Conservation (phyloP, 2,888 invertebrate genomes). For the Coleophora flavipennella region DNA sequence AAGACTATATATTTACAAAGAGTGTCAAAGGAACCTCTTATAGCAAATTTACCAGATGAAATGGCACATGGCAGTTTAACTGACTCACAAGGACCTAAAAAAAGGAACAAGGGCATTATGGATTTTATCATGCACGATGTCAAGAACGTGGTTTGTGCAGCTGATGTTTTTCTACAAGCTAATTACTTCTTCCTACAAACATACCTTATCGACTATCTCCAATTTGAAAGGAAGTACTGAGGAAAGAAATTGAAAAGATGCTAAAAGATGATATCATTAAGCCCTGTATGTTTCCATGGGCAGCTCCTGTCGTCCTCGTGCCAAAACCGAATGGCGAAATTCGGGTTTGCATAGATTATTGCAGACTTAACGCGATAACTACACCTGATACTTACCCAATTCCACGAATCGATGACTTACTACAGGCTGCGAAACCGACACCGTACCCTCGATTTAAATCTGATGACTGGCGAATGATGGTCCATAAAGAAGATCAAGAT, state of each 20-base stretch:
- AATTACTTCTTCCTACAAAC: not conserved
- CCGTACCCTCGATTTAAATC: slow-evolving; percentile 19
- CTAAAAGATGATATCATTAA: slow-evolving; percentile 23
- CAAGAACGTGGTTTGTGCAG: not conserved
- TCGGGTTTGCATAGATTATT: slow-evolving; percentile 32
- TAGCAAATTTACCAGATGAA: too few relatives aligned
- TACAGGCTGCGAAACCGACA: slow-evolving; percentile 20
- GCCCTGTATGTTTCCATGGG: slow-evolving; percentile 29
- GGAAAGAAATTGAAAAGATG: slow-evolving; percentile 21
- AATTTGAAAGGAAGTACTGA: slow-evolving; percentile 1
- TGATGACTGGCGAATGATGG: slow-evolving; percentile 24
- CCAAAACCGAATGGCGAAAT: slow-evolving; percentile 26
- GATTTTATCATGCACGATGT: slow-evolving; percentile 1
- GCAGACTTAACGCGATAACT: slow-evolving; percentile 18
- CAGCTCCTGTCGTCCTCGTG: slow-evolving; percentile 31
- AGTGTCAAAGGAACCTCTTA: too few relatives aligned
- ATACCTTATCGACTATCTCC: slow-evolving; percentile 23
- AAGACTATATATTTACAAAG: too few relatives aligned
- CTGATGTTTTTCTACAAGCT: slow-evolving; percentile 1
- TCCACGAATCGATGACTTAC: slow-evolving; percentile 32
- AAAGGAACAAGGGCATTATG: not conserved
- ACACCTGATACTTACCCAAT: slow-evolving; percentile 29
- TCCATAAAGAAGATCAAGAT: slow-evolving; percentile 20
- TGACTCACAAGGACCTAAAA: not conserved
- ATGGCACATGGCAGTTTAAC: too few relatives aligned